Evolutionary conservation across 1,140 invertebrate species (phyloP).

Genomic region (Drosophila bifasciata): DNA sequence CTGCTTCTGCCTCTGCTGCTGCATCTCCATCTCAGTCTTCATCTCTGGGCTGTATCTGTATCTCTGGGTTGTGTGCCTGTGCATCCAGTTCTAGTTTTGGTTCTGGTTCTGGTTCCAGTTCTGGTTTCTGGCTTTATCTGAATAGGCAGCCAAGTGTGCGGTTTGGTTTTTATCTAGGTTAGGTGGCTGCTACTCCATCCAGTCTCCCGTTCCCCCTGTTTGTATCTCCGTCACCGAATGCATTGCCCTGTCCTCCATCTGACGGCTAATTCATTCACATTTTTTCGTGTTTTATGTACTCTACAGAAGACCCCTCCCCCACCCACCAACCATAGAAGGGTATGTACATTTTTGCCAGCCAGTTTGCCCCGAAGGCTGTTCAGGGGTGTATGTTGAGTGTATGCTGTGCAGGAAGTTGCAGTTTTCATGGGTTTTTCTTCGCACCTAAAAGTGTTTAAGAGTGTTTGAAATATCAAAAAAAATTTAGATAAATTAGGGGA

Average conservation of each 20-base stretch:
- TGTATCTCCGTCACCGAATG: conserved; percentile 31
- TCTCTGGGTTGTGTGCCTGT: too few species aligned
- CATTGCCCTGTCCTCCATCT: conserved; percentile 52
- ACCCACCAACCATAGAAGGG: neutral
- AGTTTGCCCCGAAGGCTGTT: too few species aligned
- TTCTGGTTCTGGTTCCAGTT: conserved; percentile 24
- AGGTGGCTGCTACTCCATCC: conserved; percentile 42
- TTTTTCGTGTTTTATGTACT: conserved; percentile 38
- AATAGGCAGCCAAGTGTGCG: conserved; percentile 76
- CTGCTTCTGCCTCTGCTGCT: too few species aligned
- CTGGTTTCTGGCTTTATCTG: conserved; percentile 40
- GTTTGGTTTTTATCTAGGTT: conserved; percentile 72
- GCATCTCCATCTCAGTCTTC: too few species aligned
- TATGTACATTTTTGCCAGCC: neutral
- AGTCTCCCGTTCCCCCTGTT: conserved; percentile 20
- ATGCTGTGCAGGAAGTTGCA: too few species aligned
- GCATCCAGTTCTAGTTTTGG: conserved; percentile 19
- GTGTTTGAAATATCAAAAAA: too few species aligned
- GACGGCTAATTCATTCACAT: conserved; percentile 74
- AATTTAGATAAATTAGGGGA: too few species aligned
- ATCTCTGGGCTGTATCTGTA: neutral
- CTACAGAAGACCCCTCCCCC: conserved; percentile 6
- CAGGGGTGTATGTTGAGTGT: too few species aligned
- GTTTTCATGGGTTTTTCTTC: too few species aligned
- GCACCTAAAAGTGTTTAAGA: too few species aligned